Evolutionary conservation across 2,888 invertebrate species (phyloP), one percentile per base, ranked within the genome.

Genomic region (Lampropteryx suffumata): DNA sequence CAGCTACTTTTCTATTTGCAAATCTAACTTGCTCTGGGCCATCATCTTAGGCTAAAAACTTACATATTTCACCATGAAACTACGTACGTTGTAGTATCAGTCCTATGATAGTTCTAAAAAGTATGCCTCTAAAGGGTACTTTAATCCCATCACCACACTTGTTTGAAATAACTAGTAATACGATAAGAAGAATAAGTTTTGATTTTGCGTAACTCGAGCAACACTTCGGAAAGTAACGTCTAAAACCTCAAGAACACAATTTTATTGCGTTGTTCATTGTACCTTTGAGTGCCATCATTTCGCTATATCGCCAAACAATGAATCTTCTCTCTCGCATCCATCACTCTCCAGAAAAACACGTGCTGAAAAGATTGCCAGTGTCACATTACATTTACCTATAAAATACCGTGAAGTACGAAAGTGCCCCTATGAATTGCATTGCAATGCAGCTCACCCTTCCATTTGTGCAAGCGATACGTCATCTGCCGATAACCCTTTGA

Each of bases 401-500:
- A 26, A 34, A 42, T 78, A 76, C 79, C 78, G 77, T 76, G 64
- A 67, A 82, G 76, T 79, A 65, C 42, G 29, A 26, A 69, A 86
- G 79, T 86, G 73, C 89, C 89, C 89, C 82, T 88, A 89, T 89
- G 76, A 79, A 81, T 87, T 84, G 86, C 89, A 88, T 79, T 62
- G 82, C 81, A 72, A 77, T 87, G 85, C 87, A 86, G 75, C 84
- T 76, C 78, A 86, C 84, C 87, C 88, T 83, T 11, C 32, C 33
- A 28, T 70, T 89, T 89, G 88, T 86, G 84, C 84, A 87, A 89
- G 65, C 73, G 73, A 79, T 83, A 84, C 74, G 82, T 89, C 88
- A 88, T 87, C 85, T 86, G 89, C 76, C 68, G 63, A 61, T 66
- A 70, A 61, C 70, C 64, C 81, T 88, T 89, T 89, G 86, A 84